Conservation (phyloP, 2,888 invertebrate genomes). For the Liodrosophila aerea region DNA sequence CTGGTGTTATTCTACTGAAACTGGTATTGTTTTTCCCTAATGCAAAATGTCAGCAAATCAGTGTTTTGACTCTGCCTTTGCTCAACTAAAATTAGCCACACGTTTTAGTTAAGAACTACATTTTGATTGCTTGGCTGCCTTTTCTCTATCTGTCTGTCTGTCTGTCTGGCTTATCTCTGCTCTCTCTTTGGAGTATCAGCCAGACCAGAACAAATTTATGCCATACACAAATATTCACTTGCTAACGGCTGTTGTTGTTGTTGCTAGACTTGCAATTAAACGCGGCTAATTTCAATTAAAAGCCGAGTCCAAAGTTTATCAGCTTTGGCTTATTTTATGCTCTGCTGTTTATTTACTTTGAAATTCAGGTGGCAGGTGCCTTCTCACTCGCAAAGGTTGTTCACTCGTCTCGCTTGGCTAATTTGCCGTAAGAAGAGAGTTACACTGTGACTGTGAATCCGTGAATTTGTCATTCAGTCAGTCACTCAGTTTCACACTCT, state of each 20-base stretch:
- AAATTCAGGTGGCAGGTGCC: slow-evolving; percentile 40
- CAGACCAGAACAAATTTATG: slow-evolving; percentile 76
- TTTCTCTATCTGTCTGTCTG: slow-evolving; percentile 30
- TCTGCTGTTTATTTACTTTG: neutral
- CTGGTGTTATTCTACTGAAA: too few relatives aligned
- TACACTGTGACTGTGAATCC: slow-evolving; percentile 37
- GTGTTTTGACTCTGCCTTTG: neutral
- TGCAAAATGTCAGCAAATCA: slow-evolving; percentile 48
- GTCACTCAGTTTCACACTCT: slow-evolving; percentile 11
- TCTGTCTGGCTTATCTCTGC: slow-evolving; percentile 42
- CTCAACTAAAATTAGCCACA: slow-evolving; percentile 37
- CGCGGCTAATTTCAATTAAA: slow-evolving; percentile 49
- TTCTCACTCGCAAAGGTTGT: slow-evolving; percentile 66
- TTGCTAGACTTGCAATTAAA: slow-evolving; percentile 52
- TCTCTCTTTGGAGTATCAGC: neutral
- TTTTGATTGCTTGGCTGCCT: slow-evolving; percentile 66
- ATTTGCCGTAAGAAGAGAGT: slow-evolving; percentile 33
- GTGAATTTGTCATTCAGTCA: slow-evolving; percentile 24
- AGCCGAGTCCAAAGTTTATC: slow-evolving; percentile 37
- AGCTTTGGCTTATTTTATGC: neutral
- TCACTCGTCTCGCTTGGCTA: slow-evolving; percentile 57
- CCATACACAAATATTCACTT: slow-evolving; percentile 24
- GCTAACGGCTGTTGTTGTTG: slow-evolving; percentile 52
- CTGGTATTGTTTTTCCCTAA: too few relatives aligned
- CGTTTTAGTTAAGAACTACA: neutral